Percentiles rank a stretch among this genome's conserved stretches.
These are phyloP conservation scores for Perca flavescens DNA, from an alignment of 2,113 vertebrate genomes.

Conservation along the genomic window DNA sequence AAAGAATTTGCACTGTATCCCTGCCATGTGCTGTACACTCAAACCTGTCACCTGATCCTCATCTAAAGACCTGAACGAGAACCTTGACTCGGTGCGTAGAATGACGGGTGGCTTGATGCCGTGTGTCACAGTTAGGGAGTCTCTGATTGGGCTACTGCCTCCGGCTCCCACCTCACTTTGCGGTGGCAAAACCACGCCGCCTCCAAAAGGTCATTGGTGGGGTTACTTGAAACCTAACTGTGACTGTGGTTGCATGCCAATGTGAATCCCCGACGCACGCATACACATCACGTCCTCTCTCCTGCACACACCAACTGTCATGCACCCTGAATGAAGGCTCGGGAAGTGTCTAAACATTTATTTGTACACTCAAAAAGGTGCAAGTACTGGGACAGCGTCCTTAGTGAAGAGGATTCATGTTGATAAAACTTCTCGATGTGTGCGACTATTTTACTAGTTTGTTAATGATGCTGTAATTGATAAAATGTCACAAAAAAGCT, in stretches of 20 bases:
- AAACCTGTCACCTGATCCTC: slow-evolving; percentile 18
- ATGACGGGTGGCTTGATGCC: background rate
- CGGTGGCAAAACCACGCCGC: background rate
- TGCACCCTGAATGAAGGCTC: slow-evolving; percentile 71
- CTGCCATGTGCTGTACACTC: slow-evolving; percentile 64
- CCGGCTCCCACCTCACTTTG: slow-evolving; percentile 58
- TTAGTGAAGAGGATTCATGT: background rate
- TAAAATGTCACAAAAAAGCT: background rate
- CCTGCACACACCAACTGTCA: slow-evolving; percentile 14
- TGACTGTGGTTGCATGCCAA: slow-evolving; percentile 25
- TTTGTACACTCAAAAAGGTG: slow-evolving; percentile 36
- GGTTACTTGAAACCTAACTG: slow-evolving; percentile 19
- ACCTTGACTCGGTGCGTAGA: background rate
- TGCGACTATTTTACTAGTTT: background rate
- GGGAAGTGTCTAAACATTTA: slow-evolving; percentile 54
- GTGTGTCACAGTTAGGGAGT: slow-evolving; percentile 30
- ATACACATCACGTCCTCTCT: background rate
- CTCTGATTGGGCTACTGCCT: slow-evolving; percentile 40
- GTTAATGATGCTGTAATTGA: background rate
- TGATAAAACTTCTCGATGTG: background rate
- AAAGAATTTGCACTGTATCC: slow-evolving; percentile 65
- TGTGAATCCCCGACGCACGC: background rate
- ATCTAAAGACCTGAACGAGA: slow-evolving; percentile 49
- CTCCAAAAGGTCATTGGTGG: slow-evolving; percentile 65
- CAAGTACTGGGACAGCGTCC: slow-evolving; percentile 62